Percentiles rank a stretch among this genome's conserved stretches.
These are phyloP conservation scores for Syrmaticus mikado DNA, from an alignment of 2,113 vertebrate genomes.

Conservation along the genomic window DNA sequence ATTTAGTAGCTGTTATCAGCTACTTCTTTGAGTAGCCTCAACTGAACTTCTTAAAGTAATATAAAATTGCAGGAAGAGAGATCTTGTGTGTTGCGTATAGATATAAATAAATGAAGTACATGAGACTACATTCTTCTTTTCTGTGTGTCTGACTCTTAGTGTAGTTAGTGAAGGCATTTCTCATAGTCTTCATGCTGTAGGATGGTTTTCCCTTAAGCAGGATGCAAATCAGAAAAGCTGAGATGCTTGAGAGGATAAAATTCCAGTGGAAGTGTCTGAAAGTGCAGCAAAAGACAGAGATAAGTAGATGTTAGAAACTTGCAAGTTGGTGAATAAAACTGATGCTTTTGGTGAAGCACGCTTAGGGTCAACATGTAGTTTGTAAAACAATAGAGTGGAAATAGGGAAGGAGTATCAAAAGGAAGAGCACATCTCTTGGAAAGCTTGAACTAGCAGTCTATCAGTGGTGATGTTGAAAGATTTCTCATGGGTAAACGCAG, in stretches of 20 bases:
- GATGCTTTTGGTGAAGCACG: not conserved
- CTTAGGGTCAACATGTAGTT: not conserved
- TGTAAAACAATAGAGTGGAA: not conserved
- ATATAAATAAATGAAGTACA: not conserved
- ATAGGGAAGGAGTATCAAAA: fast-evolving
- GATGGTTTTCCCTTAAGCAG: not conserved
- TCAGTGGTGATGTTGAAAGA: not conserved
- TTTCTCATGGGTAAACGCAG: not conserved
- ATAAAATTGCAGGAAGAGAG: fast-evolving
- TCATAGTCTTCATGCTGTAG: not conserved
- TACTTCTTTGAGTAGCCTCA: not conserved
- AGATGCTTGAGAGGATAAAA: not conserved
- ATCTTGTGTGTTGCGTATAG: not conserved
- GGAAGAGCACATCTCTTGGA: not conserved
- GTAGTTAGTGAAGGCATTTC: not conserved
- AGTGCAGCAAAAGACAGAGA: not conserved
- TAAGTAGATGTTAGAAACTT: not conserved
- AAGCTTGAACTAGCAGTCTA: not conserved
- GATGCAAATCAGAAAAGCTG: not conserved
- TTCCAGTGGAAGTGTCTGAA: not conserved
- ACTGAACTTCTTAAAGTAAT: not conserved
- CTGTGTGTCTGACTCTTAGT: not conserved
- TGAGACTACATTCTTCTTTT: not conserved
- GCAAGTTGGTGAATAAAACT: not conserved
- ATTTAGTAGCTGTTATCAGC: not conserved